Evolutionary conservation across 2,113 vertebrate genomes (phyloP).

Genomic region (Brachirus orientalis): DNA sequence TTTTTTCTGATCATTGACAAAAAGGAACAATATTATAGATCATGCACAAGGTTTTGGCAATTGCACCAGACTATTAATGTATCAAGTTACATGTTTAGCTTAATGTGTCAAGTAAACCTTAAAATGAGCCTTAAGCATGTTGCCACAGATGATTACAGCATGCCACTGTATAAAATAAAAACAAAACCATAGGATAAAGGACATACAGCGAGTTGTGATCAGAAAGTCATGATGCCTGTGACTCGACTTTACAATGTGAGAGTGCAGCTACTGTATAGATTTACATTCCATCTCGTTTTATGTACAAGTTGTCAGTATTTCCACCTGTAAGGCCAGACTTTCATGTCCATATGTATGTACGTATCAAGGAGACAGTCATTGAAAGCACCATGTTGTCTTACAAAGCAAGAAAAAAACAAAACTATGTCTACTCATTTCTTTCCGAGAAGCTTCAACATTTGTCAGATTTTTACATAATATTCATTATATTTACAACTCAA

Average conservation of each 20-base stretch:
- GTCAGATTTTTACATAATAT: constrained; percentile 40
- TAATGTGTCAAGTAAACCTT: constrained; percentile 61
- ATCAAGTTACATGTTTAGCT: constrained; percentile 41
- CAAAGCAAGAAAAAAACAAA: constrained; percentile 19
- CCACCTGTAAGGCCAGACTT: constrained; percentile 37
- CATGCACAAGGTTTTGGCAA: constrained; percentile 71
- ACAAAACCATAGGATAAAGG: constrained; percentile 12
- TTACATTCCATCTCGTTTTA: constrained; percentile 54
- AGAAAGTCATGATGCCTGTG: constrained; percentile 25
- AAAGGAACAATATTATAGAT: constrained; percentile 64
- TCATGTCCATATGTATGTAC: constrained; percentile 1
- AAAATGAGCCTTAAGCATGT: constrained; percentile 53
- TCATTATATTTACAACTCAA: constrained; percentile 55
- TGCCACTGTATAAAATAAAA: constrained; percentile 61
- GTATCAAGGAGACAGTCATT: constrained; percentile 44
- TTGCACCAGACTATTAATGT: constrained; percentile 69
- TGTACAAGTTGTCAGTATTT: constrained; percentile 57
- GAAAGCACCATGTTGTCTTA: constrained; percentile 56
- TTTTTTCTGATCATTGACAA: constrained; percentile 46
- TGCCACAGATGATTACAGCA: constrained; percentile 66
- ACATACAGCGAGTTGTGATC: constrained; percentile 42
- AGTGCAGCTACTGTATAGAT: constrained; percentile 47
- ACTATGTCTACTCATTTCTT: constrained; percentile 10
- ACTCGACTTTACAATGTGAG: constrained; percentile 42
- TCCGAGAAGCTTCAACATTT: constrained; percentile 29